A percentile compares a stretch with the other conserved stretches of the same genome.
These are phyloP conservation scores for Cotesia chilonis DNA, from an alignment of 1,140 invertebrate genomes.

Conservation along the genomic window DNA sequence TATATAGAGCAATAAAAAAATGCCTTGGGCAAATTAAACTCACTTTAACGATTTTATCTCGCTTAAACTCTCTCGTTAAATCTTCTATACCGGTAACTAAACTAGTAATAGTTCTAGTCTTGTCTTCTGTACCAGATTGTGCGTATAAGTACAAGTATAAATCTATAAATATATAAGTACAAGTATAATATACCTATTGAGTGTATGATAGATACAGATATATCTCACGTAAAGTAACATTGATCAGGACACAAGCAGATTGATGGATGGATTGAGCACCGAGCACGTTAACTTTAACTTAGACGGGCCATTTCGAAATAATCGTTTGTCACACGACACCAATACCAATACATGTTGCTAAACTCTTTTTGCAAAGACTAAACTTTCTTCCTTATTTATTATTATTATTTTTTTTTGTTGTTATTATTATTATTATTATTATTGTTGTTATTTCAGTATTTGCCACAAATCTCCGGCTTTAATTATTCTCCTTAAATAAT, in stretches of 20 bases:
- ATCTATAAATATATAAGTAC: too few relatives aligned
- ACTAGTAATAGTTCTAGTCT: too few relatives aligned
- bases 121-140: too few relatives aligned
- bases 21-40: too few relatives aligned
- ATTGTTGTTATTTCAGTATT: background rate
- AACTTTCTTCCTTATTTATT: constrained; percentile 27
- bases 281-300: background rate
- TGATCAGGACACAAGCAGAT: constrained; percentile 34
- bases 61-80: too few relatives aligned
- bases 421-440: constrained; percentile 25
- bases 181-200: too few relatives aligned
- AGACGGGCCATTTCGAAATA: constrained; percentile 35
- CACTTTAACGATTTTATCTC: too few relatives aligned
- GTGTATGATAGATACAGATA: too few relatives aligned
- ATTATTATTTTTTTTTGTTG: constrained; percentile 9
- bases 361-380: constrained; percentile 8
- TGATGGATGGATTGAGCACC: constrained; percentile 41
- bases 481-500: background rate
- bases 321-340: constrained; percentile 40
- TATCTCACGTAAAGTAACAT: too few relatives aligned
- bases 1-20: too few relatives aligned
- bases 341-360: constrained; percentile 4
- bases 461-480: constrained; percentile 6
- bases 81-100: too few relatives aligned
- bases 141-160: too few relatives aligned